Base-by-base conservation (phyloP, 2,888 invertebrate species). In the Acronicta alni region DNA sequence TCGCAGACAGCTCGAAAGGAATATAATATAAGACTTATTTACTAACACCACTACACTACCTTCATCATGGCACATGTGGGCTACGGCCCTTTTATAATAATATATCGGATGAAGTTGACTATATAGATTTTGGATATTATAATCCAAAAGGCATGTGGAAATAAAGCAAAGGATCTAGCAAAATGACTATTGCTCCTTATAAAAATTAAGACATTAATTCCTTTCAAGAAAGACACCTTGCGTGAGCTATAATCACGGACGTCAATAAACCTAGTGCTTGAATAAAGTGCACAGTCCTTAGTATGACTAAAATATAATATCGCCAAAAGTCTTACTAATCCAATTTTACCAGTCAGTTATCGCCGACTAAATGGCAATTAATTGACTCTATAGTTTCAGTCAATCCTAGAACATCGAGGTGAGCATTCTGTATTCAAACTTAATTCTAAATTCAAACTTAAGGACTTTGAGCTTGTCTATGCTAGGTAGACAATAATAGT, bases 401-500 rank as follows among this genome's bases (percentile, higher is more conserved):
- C 49, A 55, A 51, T 55, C 30, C 30, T 45, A 38, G 38, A 69
- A 42, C 30, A 10, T n/a, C 32, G n/a, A 63, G 73, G 37, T 69
- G 56, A 58, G 48, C 54, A 46, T 53, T 68, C 52, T 57, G 55
- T 57, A 35, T n/a, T 35, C n/a, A 35, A 35, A n/a, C 7, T 35
- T 35, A 23, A 57, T 47, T 57, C 43, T 57, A 48, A 42, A 65
- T 68, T 72, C 52, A 56, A 69, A 70, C 8, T 67, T 59, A 43
- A 65, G 65, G 16, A 14, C 16, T 52, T 60, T 41, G 39, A 65
- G 65, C 52, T 61, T 55, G 65, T 68, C 57, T 46, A 63, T 60
- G 70, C 51, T 65, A 64, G 63, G 70, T 65, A 66, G 60, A 65
- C 62, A 57, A 60, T 70, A 75, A 75, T 62, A 68, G 63, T 70